Conservation (phyloP, 2,113 vertebrate species). For the Oryzias melastigma region DNA sequence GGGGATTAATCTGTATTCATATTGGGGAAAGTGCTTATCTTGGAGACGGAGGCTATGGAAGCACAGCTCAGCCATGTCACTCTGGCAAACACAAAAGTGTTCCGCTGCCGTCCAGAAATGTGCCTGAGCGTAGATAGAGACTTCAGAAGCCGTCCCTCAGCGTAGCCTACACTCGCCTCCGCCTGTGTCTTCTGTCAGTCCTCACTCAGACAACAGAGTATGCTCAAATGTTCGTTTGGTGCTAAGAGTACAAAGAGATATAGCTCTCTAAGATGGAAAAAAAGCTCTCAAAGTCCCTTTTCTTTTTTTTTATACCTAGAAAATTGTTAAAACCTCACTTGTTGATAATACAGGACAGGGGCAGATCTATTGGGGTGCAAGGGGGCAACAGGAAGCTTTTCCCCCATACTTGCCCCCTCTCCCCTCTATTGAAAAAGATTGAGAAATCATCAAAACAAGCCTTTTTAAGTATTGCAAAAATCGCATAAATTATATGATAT, state of each 20-base stretch:
- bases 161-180: slow-evolving; percentile 29
- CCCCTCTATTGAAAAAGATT: too few species aligned
- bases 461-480: too few species aligned
- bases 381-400: too few species aligned
- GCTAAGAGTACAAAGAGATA: slow-evolving; percentile 50
- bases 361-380: too few species aligned
- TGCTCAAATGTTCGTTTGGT: slow-evolving; percentile 47
- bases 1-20: slow-evolving; percentile 87
- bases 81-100: slow-evolving; percentile 83
- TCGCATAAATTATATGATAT: too few species aligned
- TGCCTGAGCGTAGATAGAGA: slow-evolving; percentile 83
- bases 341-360: too few species aligned
- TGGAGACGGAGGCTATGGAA: slow-evolving; percentile 64
- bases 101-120: slow-evolving; percentile 80
- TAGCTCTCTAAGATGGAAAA: slow-evolving; percentile 34
- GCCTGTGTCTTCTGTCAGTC: slow-evolving; percentile 45
- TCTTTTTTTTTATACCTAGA: slow-evolving; percentile 27
- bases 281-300: slow-evolving; percentile 25
- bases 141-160: slow-evolving; percentile 58
- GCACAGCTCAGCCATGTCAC: slow-evolving; percentile 62
- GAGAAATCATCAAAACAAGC: too few species aligned
- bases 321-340: slow-evolving; percentile 13
- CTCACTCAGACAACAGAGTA: slow-evolving; percentile 32
- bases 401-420: too few species aligned
- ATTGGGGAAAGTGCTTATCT: slow-evolving; percentile 86